Base-by-base conservation (phyloP, 2,888 invertebrate genomes). In the Hemithea aestivaria region DNA sequence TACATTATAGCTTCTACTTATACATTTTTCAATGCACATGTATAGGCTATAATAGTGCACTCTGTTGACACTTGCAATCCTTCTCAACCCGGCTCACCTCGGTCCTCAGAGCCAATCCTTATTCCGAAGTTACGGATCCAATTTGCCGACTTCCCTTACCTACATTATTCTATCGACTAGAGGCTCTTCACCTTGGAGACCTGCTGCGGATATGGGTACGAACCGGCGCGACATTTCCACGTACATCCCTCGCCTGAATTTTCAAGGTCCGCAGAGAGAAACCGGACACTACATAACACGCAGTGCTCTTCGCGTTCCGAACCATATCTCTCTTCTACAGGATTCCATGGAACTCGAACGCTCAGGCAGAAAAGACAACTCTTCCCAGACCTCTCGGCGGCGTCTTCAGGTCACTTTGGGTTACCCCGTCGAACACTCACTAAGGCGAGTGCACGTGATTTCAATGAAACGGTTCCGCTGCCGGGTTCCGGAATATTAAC, bases 161-260 rank as follows among this genome's bases (percentile, higher is more conserved):
- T 89, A 89, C 89, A 89, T 91, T 90, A 87, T 82, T 90, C 65
- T 66, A 66, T 64, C 62, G 88, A 89, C 90, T 88, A 90, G 89
- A 90, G 90, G 89, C 89, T 90, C 82, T 85, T 89, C 82, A 90
- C 90, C 91, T 91, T 89, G 91, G 91, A 91, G 90, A 92, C 91
- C 91, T 91, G 91, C 89, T 91, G 91, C 90, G 90, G 91, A 90
- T 91, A 90, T 90, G 88, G 90, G 90, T 91, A 91, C 90, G 90
- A 88, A 60, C 62, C 70, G 62, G 67, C 66, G 67, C 62, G 68
- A 73, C 59, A 62, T 62, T 57, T 74, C 60, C 60, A 62, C 51
- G 68, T 71, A 61, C 59, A 65, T 66, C 62, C 66, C 59, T 61
- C 62, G 62, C 67, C 66, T 68, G 61, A 68, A 68, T 69, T 70